Evolutionary conservation across 2,888 invertebrate genomes (phyloP), one percentile per base, ranked within the genome.

Genomic region (Boloria selene): DNA sequence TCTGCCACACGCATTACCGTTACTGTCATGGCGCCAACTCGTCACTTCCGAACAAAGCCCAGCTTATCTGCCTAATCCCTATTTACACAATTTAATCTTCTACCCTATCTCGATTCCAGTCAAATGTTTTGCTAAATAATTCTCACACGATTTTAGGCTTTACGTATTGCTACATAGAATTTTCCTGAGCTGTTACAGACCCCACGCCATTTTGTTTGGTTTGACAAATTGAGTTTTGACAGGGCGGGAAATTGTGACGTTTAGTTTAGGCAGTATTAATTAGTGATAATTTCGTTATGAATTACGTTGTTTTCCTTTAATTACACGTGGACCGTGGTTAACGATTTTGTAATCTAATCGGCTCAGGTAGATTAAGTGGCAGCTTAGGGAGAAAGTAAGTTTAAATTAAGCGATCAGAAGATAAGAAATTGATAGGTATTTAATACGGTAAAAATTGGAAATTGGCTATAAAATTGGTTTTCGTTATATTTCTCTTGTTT

Each of bases 221-320:
- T 87, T 88, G 86, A 89, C 90, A 91, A 91, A 91, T 92, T 91
- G 88, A 87, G 87, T 91, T 91, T 88, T 90, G 90, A 90, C 90
- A 87, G 84, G 80, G 87, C 86, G 86, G 83, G 83, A 87, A 83
- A 83, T 79, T 82, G 82, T 79, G 71, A 79, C 80, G 81, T 80
- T 79, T 77, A 80, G 79, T 75, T 78, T 77, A 75, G 75, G 72
- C 68, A 70, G 74, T 73, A 75, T 77, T 83, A 83, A 84, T 83
- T 81, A 77, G 75, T 69, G 76, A 73, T 79, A 78, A 81, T 82
- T 82, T 78, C 68, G 79, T 81, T 82, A 77, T 75, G 75, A 78
- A 69, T 60, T 64, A 64, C 67, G 64, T 72, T 82, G 80, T 79
- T 81, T 74, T 79, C 80, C 75, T 82, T 88, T 80, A 79, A 82